Base-by-base conservation (phyloP, 2,888 invertebrate genomes). In the Chironomus tentans region DNA sequence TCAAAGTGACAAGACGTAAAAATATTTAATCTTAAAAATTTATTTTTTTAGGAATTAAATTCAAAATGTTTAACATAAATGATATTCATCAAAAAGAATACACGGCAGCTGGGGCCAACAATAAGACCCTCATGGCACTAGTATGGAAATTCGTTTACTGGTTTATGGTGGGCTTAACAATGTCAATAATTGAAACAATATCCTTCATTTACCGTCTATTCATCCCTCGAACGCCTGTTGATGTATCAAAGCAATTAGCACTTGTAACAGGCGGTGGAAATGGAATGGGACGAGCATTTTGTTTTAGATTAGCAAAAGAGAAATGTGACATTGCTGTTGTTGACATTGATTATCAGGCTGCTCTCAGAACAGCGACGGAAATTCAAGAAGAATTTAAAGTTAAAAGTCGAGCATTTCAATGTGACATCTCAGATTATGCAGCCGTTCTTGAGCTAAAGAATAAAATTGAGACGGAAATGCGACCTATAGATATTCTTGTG, bases 211-310 rank as follows among this genome's bases (percentile, higher is more conserved):
- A 18, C 7, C n/a, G 7, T 2, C 18, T 56, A 7, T 18, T 56
- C 7, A 18, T 56, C 15, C n/a, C n/a, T 18, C 56, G 7, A 5
- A 56, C n/a, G 6, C 56, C 56, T 2, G 70, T 68, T 50, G 38
- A 38, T 24, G 65, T 76, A 22, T n/a, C 13, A 65, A 61, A 61
- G 10, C 70, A 77, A 69, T 22, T 76, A 2, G 77, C 56, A 18
- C 28, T 77, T 85, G 82, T 86, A 48, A 86, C 85, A 21, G 86
- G 86, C 38, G 85, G 84, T 71, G 85, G 83, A 76, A 83, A 85
- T 78, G 86, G 86, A 21, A 80, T 86, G 77, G 86, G 86, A 4
- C 82, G 84, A 62, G 84, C 84, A 79, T 82, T 85, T 46, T 83
- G 83, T 28, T 78, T 84, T 50, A 80, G 82, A 71, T 80, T 86